Percentiles rank a stretch among this genome's conserved stretches.
These are phyloP conservation scores for Oligia strigilis DNA, from an alignment of 2,888 invertebrate species.

Conservation along the genomic window DNA sequence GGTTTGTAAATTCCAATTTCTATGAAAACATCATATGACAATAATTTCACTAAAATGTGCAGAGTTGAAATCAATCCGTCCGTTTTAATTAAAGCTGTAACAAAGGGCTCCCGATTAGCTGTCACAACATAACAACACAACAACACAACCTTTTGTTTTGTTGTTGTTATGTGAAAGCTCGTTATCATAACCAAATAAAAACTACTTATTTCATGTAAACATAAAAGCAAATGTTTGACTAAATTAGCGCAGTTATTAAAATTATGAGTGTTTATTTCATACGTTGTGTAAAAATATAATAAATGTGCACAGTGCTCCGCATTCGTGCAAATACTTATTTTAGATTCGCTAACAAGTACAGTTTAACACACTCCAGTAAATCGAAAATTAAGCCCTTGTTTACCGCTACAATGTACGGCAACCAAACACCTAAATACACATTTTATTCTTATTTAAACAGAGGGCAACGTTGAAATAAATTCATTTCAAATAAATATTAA, in stretches of 20 bases:
- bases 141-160: too few relatives aligned
- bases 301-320: constrained; percentile 27
- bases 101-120: constrained; percentile 1
- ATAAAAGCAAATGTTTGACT: background rate
- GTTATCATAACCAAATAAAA: background rate
- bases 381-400: constrained; percentile 73
- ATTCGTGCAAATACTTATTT: constrained; percentile 49
- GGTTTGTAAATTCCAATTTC: background rate
- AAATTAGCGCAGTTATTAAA: constrained; percentile 23
- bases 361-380: constrained; percentile 66
- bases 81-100: constrained; percentile 33
- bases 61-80: background rate
- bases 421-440: constrained; percentile 70
- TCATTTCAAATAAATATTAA: constrained; percentile 78
- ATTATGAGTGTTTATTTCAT: constrained; percentile 8
- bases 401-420: constrained; percentile 66
- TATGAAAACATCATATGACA: background rate
- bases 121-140: background rate
- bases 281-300: constrained; percentile 19
- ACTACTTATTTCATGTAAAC: background rate
- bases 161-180: background rate
- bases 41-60: constrained; percentile 10
- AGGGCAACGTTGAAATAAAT: constrained; percentile 72
- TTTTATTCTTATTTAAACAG: constrained; percentile 77
- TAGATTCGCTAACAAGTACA: constrained; percentile 43